Base-by-base conservation (phyloP, 37 sponge, comb jelly and placozoan species). In the Haliclona indistincta region DNA sequence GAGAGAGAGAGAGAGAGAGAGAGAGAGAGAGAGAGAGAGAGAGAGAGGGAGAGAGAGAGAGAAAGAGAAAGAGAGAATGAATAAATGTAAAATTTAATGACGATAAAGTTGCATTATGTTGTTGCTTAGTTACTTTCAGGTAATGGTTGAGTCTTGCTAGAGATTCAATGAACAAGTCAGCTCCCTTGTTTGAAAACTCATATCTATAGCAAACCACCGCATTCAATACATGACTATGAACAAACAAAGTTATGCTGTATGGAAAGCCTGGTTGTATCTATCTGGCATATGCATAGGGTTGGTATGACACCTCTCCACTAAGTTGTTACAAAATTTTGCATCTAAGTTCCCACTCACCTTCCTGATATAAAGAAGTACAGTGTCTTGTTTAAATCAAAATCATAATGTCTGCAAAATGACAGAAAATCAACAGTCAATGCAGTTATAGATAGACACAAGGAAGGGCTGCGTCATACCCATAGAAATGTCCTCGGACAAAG, bases 161-260 rank as follows among this genome's bases (percentile, higher is more conserved):
- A 11, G 93, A 38, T 32, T 98, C 99, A 34, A 98, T 65, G 71
- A 87, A 98, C 64, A 95, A 61, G 54, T 98, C 99, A 0, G 88
- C 95, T 38, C 99, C 99, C 62, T 98, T 98, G 86, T 98, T 98
- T 26, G 83, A 74, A 60, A 88, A 98, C 74, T 98, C 99, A 64
- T 98, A 95, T 28, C 99, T 89, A 71, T n/a, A 60, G 32, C 5
- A 49, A 49, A 49, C 53, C 13, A 49, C 53, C 13, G 53, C 17
- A 13, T 49, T 17, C 17, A 20, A 17, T 17, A 49, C 53, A 49
- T 49, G 17, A 49, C 53, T 49, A 4, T 29, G 28, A 25, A 29
- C 23, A 2, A 29, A 56, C 28, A 2, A 29, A 68, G 10, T 15
- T 49, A 36, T 71, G 55, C 4, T 13, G 28, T 26, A 10, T 17